A percentile compares a stretch with the other conserved stretches of the same genome.
Conservation (phyloP, 1,140 invertebrate genomes). For the Helicoverpa armigera region DNA sequence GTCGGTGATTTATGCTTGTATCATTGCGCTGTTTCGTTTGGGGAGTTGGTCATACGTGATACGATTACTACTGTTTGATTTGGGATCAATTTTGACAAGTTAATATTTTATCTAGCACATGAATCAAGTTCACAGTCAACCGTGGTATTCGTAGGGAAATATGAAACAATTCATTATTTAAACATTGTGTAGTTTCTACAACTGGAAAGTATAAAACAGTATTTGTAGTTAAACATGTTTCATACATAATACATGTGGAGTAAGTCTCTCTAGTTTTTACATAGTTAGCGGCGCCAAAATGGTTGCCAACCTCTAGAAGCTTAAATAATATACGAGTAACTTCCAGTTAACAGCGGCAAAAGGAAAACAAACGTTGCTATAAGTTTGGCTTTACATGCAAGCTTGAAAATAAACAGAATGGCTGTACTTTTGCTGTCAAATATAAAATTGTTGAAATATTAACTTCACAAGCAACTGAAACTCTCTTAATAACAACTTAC, state of each 20-base stretch:
- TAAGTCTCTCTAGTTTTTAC: slow-evolving; percentile 17
- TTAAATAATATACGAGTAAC: slow-evolving; percentile 25
- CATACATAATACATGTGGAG: background rate
- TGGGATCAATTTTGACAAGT: background rate
- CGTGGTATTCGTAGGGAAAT: background rate
- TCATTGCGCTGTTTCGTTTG: slow-evolving; percentile 37
- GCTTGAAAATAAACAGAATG: slow-evolving; percentile 7
- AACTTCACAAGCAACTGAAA: background rate
- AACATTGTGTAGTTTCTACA: background rate
- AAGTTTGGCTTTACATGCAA: slow-evolving; percentile 10
- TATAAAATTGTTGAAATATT: background rate
- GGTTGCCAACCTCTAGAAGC: slow-evolving; percentile 15
- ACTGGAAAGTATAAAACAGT: background rate
- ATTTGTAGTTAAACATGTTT: slow-evolving; percentile 6
- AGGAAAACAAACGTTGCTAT: slow-evolving; percentile 20
- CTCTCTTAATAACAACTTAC: no score
- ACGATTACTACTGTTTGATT: background rate
- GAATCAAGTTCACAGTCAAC: background rate
- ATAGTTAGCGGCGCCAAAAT: slow-evolving; percentile 7
- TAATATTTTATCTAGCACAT: background rate
- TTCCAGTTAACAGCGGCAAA: slow-evolving; percentile 19
- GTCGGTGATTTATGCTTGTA: slow-evolving; percentile 32
- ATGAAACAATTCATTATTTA: background rate
- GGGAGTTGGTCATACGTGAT: background rate
- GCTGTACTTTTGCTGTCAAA: background rate